phyloP scores from a whole-genome alignment of 2,113 vertebrate species.

The Nothobranchius kuhntae region DNA sequence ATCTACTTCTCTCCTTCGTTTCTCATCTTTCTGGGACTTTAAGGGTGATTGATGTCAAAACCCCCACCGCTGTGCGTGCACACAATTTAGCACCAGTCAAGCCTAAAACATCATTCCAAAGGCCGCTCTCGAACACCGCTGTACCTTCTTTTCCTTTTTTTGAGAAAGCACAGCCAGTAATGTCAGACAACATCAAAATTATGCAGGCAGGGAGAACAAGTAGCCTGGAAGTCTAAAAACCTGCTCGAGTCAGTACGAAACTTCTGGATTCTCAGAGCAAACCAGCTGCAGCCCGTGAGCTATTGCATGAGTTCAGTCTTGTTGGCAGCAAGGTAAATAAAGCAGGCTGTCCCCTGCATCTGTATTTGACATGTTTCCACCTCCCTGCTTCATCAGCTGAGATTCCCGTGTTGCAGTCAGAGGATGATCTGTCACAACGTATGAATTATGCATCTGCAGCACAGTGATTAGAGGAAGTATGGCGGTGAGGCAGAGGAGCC shows the following conservation, averaged over 20 bases:
- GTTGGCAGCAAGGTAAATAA: conserved; percentile 27
- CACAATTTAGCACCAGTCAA: conserved; percentile 67
- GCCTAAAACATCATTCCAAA: conserved; percentile 62
- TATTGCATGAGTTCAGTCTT: conserved; percentile 19
- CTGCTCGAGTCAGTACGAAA: conserved; percentile 18
- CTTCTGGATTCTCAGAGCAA: conserved; percentile 16
- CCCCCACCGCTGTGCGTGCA: conserved; percentile 44
- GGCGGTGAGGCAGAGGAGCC: conserved; percentile 56
- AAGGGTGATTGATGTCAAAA: conserved; percentile 49
- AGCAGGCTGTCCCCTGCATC: conserved; percentile 18
- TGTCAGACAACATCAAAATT: conserved; percentile 38
- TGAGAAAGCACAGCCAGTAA: conserved; percentile 3
- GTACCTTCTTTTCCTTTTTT: not conserved
- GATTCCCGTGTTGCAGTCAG: conserved; percentile 30
- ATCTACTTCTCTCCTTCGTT: conserved; percentile 22
- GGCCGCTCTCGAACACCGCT: conserved; percentile 33
- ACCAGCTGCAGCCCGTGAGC: conserved; percentile 4
- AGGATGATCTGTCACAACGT: conserved; percentile 59
- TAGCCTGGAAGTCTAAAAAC: conserved; percentile 20
- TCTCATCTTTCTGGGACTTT: conserved; percentile 30
- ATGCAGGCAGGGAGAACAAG: not conserved
- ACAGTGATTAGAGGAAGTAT: conserved; percentile 55
- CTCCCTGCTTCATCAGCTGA: conserved; percentile 26
- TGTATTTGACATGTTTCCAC: conserved; percentile 42
- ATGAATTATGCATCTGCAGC: conserved; percentile 73